Evolutionary conservation across 2,888 invertebrate genomes (phyloP), one percentile per base, ranked within the genome.

Genomic region (Silvanus unidentatus): DNA sequence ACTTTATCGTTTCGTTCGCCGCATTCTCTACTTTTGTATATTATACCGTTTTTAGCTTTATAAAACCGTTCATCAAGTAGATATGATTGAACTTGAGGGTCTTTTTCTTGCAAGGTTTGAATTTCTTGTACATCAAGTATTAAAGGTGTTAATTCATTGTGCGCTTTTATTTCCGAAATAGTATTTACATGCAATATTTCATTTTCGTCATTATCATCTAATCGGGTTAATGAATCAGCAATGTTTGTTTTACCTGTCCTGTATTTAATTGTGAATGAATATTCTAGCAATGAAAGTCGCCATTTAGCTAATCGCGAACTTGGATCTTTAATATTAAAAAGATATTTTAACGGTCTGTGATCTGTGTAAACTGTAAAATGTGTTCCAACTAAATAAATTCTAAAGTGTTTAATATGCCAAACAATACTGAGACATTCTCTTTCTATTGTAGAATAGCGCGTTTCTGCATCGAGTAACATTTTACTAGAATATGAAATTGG

Each of bases 321-420:
- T 2, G 53, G 53, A 40, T 54, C 53, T 29, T 49, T 55, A 3
- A 49, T 41, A 8, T 36, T 39, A n/a, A 49, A 15, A 2, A 59
- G 37, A 50, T 53, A 59, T 9, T 40, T 27, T 27, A 60, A 34
- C 1, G 59, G 52, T 41, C 37, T 36, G 37, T 60, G 60, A 48
- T 62, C 61, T 0, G 56, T 60, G 5, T 54, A 48, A n/a, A 63
- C 39, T n/a, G 15, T 49, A 28, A 63, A 60, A 28, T 50, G 45
- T 12, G 45, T 44, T 6, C 59, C 60, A 36, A 49, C 49, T 4
- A 62, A 16, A 45, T 62, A 60, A 9, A 50, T 50, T 28, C 55
- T 16, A 40, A 53, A 61, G 37, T 54, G 47, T 36, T 57, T 52
- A 3, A 52, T 37, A 1, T 50, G 52, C 49, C 49, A 58, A 6